Percentiles rank a stretch among this genome's conserved stretches.
phyloP scores from a whole-genome alignment of 2,888 invertebrate species.

The Auanema freiburgensis region DNA sequence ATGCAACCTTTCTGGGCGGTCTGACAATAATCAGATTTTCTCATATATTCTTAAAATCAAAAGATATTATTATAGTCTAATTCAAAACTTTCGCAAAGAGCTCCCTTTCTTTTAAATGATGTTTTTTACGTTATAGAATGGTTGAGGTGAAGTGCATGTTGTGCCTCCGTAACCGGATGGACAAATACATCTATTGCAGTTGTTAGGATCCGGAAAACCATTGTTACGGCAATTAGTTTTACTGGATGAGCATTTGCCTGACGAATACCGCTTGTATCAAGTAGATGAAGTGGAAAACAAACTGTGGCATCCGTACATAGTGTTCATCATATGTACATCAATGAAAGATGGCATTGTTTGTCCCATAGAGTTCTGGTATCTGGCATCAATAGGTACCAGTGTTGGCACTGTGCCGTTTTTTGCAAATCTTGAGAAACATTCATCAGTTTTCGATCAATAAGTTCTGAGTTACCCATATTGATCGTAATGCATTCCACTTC shows the following conservation, averaged over 20 bases:
- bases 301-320: slow-evolving; percentile 16
- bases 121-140: no score
- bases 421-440: neutral
- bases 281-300: slow-evolving; percentile 6
- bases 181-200: slow-evolving; percentile 51
- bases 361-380: slow-evolving; percentile 20
- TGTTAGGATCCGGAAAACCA: slow-evolving; percentile 47
- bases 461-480: slow-evolving; percentile 8
- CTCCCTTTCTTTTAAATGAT: no score
- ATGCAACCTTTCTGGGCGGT: no score
- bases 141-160: slow-evolving; percentile 25
- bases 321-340: slow-evolving; percentile 15
- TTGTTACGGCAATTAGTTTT: slow-evolving; percentile 48
- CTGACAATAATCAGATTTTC: no score
- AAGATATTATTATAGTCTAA: no score
- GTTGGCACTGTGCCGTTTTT: slow-evolving; percentile 14
- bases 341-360: slow-evolving; percentile 12
- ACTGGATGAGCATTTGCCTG: neutral
- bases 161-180: slow-evolving; percentile 55
- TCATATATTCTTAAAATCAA: no score
- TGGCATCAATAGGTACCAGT: slow-evolving; percentile 15
- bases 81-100: no score
- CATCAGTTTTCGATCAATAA: neutral
- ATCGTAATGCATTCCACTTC: slow-evolving; percentile 36
- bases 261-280: no score